Conservation (phyloP, 2,797 vertebrate species). For the Dicrostonyx torquatus region DNA sequence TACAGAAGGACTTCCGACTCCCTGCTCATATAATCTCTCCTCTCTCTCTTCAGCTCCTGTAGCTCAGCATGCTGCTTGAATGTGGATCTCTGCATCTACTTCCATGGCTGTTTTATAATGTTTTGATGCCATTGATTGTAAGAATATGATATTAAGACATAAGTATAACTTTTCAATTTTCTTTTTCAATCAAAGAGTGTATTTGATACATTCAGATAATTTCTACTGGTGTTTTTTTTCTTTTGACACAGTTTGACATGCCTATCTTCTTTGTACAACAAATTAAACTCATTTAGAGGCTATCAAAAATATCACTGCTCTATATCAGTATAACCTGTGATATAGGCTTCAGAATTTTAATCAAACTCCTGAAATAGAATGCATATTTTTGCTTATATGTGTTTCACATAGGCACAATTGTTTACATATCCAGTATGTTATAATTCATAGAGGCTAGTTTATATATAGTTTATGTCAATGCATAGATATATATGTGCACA, state of each 20-base stretch:
- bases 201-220: slow-evolving; percentile 43
- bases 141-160: slow-evolving; percentile 37
- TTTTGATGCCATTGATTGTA: slow-evolving; percentile 8
- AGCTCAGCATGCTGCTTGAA: too few species aligned
- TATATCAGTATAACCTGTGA: not conserved
- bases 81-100: too few species aligned
- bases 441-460: not conserved
- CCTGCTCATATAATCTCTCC: too few species aligned
- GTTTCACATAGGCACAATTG: not conserved
- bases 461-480: not conserved
- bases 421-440: not conserved
- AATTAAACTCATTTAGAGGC: slow-evolving; percentile 10
- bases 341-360: not conserved
- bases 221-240: slow-evolving; percentile 1
- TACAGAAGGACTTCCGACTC: too few species aligned
- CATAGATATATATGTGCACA: not conserved
- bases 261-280: slow-evolving; percentile 17
- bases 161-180: slow-evolving; percentile 17
- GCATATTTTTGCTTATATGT: not conserved
- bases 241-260: slow-evolving; percentile 29
- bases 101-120: not conserved
- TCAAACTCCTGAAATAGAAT: not conserved
- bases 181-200: not conserved
- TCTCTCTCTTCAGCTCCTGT: too few species aligned
- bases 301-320: not conserved